A percentile compares a stretch with the other conserved stretches of the same genome.
Conservation (phyloP, 2,113 vertebrate species). For the Cyanoderma ruficeps region DNA sequence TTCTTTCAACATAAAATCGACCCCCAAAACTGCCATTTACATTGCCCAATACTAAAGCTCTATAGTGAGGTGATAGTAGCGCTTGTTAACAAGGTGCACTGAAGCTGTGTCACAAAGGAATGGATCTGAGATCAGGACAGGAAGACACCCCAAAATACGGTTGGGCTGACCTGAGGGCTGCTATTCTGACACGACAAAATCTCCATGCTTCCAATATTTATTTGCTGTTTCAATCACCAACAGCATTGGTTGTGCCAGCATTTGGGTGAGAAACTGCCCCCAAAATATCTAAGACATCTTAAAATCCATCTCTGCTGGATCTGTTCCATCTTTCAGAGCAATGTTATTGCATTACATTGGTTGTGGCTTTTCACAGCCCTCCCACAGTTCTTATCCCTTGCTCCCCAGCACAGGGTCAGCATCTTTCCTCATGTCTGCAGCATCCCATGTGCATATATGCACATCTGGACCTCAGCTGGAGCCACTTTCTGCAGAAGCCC, state of each 20-base stretch:
- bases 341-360: no score
- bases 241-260: background rate
- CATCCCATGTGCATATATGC: background rate
- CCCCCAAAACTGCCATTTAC: background rate
- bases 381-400: background rate
- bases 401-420: background rate
- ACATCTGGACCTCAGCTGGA: background rate
- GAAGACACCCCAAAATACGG: background rate
- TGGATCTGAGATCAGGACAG: background rate
- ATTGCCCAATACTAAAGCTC: background rate
- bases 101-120: background rate
- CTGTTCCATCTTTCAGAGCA: background rate
- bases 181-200: background rate
- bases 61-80: background rate
- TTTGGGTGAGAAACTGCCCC: background rate
- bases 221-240: background rate
- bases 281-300: background rate
- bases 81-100: background rate
- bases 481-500: background rate
- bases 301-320: background rate
- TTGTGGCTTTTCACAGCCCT: background rate
- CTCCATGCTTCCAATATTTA: background rate
- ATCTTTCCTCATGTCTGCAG: background rate
- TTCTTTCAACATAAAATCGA: background rate
- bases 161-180: background rate